Evolutionary conservation across 2,888 invertebrate genomes (phyloP).

Genomic region (Eupithecia subfuscata): DNA sequence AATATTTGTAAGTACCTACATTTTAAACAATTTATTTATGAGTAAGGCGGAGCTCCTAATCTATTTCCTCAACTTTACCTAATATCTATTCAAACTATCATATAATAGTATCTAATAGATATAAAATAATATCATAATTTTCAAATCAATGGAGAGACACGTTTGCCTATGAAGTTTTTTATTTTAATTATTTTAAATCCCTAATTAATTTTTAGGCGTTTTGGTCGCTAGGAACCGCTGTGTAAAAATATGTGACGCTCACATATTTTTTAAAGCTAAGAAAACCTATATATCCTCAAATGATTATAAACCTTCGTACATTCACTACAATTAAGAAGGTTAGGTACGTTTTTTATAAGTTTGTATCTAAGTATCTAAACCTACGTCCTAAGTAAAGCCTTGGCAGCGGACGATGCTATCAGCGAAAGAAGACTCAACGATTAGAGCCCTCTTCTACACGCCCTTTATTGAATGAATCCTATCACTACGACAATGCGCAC

Average conservation of each 20-base stretch:
- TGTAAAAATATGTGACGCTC: too few species aligned
- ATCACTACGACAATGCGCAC: background rate
- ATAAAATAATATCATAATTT: background rate
- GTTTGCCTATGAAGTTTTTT: constrained; percentile 11
- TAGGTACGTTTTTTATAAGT: background rate
- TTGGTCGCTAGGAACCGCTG: constrained; percentile 1
- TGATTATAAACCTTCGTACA: background rate
- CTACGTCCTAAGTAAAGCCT: background rate
- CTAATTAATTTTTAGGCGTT: background rate
- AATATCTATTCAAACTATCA: constrained; percentile 1
- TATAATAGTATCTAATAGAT: background rate
- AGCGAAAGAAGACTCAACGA: background rate
- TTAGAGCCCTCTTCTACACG: background rate
- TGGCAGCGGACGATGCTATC: background rate
- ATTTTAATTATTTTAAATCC: background rate
- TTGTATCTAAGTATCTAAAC: background rate
- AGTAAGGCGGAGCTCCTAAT: constrained; percentile 1
- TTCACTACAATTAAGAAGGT: background rate
- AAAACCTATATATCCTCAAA: background rate
- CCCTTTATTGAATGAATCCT: background rate
- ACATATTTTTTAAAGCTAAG: constrained; percentile 5
- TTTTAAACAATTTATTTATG: background rate
- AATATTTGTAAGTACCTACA: background rate
- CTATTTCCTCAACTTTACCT: background rate
- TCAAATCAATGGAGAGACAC: constrained; percentile 25